These are phyloP conservation scores for Phalacrocorax pelagicus DNA, from an alignment of 2,113 vertebrate species.

Conservation along the genomic window DNA sequence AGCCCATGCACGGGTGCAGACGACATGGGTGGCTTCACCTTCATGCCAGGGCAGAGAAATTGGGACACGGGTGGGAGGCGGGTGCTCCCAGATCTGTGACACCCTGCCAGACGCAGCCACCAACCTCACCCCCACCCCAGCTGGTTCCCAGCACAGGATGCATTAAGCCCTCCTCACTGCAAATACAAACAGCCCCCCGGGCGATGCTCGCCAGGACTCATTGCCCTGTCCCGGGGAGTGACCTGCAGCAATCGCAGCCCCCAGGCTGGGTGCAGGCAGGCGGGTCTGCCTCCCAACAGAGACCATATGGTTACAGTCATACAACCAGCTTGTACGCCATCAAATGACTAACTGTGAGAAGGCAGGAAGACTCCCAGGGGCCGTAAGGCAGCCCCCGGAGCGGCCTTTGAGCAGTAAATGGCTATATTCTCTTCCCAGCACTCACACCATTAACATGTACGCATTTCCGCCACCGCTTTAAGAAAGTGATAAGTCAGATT, in stretches of 20 bases:
- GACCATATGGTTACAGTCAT: neutral
- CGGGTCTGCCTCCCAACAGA: neutral
- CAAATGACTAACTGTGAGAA: neutral
- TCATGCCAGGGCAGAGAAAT: rapidly evolving
- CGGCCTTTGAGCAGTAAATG: conserved; percentile 16
- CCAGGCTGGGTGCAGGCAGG: neutral
- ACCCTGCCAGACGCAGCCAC: neutral
- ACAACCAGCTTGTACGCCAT: neutral
- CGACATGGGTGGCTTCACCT: neutral
- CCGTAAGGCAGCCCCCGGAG: neutral
- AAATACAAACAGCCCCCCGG: neutral
- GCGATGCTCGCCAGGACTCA: neutral
- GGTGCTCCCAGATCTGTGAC: neutral
- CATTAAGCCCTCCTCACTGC: neutral
- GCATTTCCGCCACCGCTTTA: neutral
- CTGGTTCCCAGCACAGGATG: neutral
- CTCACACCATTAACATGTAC: conserved; percentile 28
- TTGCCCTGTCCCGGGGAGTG: rapidly evolving
- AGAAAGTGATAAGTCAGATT: conserved; percentile 48
- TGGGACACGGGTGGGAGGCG: rapidly evolving
- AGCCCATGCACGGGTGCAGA: neutral
- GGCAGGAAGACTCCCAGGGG: neutral
- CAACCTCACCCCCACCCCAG: neutral
- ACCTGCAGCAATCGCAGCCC: neutral
- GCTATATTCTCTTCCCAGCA: conserved; percentile 41